Percentiles rank a stretch among this genome's conserved stretches.
phyloP scores from a whole-genome alignment of 2,888 invertebrate genomes.

The Leptodirus hochenwartii region DNA sequence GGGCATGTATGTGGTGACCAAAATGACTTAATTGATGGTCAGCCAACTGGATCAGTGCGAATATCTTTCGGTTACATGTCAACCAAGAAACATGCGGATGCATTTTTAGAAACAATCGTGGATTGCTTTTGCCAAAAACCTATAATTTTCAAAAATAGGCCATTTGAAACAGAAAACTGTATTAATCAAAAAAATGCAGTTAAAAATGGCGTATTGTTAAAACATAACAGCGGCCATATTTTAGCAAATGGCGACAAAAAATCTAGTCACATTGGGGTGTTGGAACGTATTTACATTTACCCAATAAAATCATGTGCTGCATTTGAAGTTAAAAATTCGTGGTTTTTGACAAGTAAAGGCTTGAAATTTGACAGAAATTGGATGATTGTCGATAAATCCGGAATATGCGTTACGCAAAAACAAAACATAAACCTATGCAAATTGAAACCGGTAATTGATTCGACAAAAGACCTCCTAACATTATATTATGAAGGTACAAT shows the following conservation, averaged over 20 bases:
- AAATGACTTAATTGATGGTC: slow-evolving; percentile 64
- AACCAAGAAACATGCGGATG: slow-evolving; percentile 48
- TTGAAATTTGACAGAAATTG: slow-evolving; percentile 80
- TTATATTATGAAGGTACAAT: slow-evolving; percentile 40
- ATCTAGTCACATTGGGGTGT: slow-evolving; percentile 10
- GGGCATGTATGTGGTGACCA: slow-evolving; percentile 89
- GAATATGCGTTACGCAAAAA: slow-evolving; percentile 79
- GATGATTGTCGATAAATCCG: slow-evolving; percentile 75
- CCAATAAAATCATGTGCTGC: slow-evolving; percentile 86
- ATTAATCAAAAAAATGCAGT: not conserved
- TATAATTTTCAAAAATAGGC: slow-evolving; percentile 20
- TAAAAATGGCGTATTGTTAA: not conserved
- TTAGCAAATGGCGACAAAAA: not conserved
- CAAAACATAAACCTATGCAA: slow-evolving; percentile 60
- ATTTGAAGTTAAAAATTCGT: slow-evolving; percentile 42
- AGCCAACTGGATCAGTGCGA: slow-evolving; percentile 82
- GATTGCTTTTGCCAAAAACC: slow-evolving; percentile 50
- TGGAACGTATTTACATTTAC: slow-evolving; percentile 40
- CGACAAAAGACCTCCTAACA: slow-evolving; percentile 32
- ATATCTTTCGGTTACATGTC: slow-evolving; percentile 90
- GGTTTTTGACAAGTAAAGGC: slow-evolving; percentile 61
- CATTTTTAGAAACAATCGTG: slow-evolving; percentile 52
- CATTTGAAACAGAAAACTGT: slow-evolving; percentile 14
- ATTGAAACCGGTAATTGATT: slow-evolving; percentile 52
- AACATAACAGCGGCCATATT: not conserved